A percentile compares a stretch with the other conserved stretches of the same genome.
phyloP scores from a whole-genome alignment of 2,888 invertebrate species.

The Diloba caeruleocephala region DNA sequence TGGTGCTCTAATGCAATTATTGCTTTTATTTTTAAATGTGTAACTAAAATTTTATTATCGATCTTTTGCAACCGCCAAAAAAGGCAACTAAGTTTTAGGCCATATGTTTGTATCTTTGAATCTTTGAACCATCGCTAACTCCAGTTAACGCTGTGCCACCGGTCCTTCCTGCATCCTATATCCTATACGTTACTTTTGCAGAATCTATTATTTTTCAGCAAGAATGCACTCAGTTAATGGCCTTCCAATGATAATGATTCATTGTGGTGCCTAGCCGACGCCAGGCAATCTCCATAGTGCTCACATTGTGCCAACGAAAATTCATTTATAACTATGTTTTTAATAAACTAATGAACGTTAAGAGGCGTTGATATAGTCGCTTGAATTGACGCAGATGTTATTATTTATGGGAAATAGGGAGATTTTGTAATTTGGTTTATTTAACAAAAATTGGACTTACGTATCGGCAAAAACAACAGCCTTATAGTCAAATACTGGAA shows the following conservation, averaged over 20 bases:
- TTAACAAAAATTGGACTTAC: too few relatives aligned
- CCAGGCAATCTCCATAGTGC: slow-evolving; percentile 82
- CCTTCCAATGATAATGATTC: slow-evolving; percentile 76
- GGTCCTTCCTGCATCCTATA: slow-evolving; percentile 69
- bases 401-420: neutral
- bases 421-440: too few relatives aligned
- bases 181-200: slow-evolving; percentile 56
- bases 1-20: too few relatives aligned
- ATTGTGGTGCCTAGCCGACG: slow-evolving; percentile 70
- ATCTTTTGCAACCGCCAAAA: too few relatives aligned
- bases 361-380: slow-evolving; percentile 17
- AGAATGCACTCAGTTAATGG: slow-evolving; percentile 85
- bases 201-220: slow-evolving; percentile 83
- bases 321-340: slow-evolving; percentile 63
- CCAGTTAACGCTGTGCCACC: slow-evolving; percentile 47
- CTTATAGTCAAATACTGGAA: too few relatives aligned
- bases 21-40: too few relatives aligned
- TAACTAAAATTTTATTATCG: too few relatives aligned
- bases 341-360: slow-evolving; percentile 69
- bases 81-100: too few relatives aligned
- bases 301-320: slow-evolving; percentile 65
- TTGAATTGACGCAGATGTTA: slow-evolving; percentile 6
- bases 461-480: too few relatives aligned
- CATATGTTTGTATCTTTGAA: neutral
- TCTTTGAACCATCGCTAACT: slow-evolving; percentile 13